Percentiles rank a stretch among this genome's conserved stretches.
Evolutionary conservation across 2,888 invertebrate genomes (phyloP).

Genomic region (Physocephala rufipes): DNA sequence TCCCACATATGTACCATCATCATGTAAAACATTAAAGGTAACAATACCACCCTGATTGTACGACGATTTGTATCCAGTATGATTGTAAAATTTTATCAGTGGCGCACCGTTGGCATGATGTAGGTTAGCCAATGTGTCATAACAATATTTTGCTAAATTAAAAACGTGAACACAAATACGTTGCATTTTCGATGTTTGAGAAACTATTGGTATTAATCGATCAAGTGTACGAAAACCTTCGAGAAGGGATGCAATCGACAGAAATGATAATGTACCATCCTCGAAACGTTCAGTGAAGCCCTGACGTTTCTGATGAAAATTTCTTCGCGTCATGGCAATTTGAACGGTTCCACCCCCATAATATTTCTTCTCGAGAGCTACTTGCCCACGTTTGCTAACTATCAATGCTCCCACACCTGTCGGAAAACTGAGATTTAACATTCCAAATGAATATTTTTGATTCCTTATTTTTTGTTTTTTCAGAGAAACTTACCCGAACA

Average conservation of each 20-base stretch:
- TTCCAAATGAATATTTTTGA: too few species aligned
- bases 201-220: constrained; percentile 70
- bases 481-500: constrained; percentile 72
- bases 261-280: constrained; percentile 91
- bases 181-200: constrained; percentile 70
- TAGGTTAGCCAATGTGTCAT: constrained; percentile 71
- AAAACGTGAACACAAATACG: constrained; percentile 79
- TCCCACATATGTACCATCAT: constrained; percentile 83
- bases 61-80: constrained; percentile 73
- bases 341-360: constrained; percentile 96
- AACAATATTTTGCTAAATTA: constrained; percentile 77
- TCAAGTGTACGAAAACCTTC: constrained; percentile 84
- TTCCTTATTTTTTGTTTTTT: not conserved
- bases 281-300: constrained; percentile 85
- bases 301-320: constrained; percentile 76
- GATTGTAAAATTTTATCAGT: constrained; percentile 77
- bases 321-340: constrained; percentile 77
- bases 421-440: constrained; percentile 71
- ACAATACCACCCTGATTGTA: constrained; percentile 84
- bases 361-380: constrained; percentile 70
- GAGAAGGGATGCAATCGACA: constrained; percentile 82
- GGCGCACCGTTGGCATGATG: constrained; percentile 78
- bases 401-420: constrained; percentile 93
- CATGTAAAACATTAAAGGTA: constrained; percentile 85
- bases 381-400: constrained; percentile 69